phyloP scores from a whole-genome alignment of 1,140 invertebrate species.

The Anthonomus grandis region DNA sequence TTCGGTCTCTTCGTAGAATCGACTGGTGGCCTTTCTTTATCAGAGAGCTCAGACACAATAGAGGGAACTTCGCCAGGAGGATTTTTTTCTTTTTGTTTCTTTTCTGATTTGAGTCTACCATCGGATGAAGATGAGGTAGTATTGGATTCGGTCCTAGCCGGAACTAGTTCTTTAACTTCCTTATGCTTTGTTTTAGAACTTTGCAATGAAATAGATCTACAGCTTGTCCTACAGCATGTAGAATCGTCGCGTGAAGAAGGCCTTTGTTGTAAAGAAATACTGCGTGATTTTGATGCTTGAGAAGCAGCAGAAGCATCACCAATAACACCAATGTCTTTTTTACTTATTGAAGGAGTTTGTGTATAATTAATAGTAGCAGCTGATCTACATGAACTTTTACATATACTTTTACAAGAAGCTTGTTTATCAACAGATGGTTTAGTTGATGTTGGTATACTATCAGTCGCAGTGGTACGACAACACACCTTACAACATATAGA shows the following conservation, averaged over 20 bases:
- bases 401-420: constrained; percentile 1
- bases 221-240: constrained; percentile 18
- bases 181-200: constrained; percentile 4
- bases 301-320: constrained; percentile 3
- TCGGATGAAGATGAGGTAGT: constrained; percentile 9
- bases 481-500: constrained; percentile 3
- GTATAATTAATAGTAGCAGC: constrained; percentile 2
- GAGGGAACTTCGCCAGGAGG: constrained; percentile 17
- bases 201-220: constrained; percentile 15
- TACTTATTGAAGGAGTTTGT: not conserved
- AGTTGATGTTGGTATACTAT: not conserved
- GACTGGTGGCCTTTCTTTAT: constrained; percentile 11
- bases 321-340: not conserved
- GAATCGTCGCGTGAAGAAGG: constrained; percentile 21
- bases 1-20: constrained; percentile 1
- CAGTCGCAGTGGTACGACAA: not conserved
- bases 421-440: not conserved
- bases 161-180: not conserved
- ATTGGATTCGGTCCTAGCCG: constrained; percentile 1
- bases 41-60: constrained; percentile 24
- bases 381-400: constrained; percentile 5
- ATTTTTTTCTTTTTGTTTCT: not conserved
- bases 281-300: not conserved
- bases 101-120: not conserved
- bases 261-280: constrained; percentile 9